Conservation (phyloP, 2,888 invertebrate species). For the Seira musarum region DNA sequence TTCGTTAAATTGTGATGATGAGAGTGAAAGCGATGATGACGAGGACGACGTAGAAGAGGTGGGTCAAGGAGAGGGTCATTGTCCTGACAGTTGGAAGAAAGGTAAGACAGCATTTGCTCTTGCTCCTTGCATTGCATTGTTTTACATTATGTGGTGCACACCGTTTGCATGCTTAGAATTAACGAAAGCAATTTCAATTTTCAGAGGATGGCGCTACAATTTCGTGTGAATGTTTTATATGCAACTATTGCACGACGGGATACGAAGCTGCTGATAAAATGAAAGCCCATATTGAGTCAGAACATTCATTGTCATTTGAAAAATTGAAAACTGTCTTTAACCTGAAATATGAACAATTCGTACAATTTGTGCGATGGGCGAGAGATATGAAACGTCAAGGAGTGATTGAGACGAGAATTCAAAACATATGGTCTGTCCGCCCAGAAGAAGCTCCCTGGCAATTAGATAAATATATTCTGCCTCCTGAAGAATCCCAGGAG, state of each 20-base stretch:
- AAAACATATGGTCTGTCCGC: neutral
- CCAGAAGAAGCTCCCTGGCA: conserved; percentile 22
- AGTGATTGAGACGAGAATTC: neutral
- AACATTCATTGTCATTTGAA: conserved; percentile 36
- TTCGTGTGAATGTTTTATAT: conserved; percentile 31
- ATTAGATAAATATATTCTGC: conserved; percentile 26
- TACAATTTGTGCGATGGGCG: conserved; percentile 46
- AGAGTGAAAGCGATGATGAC: conserved; percentile 9
- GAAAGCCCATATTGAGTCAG: conserved; percentile 35
- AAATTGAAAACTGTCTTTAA: conserved; percentile 28
- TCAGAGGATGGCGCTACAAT: conserved; percentile 42
- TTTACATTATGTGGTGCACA: neutral
- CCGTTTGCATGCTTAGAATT: too few relatives aligned
- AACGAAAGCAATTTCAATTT: too few relatives aligned
- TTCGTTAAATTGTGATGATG: too few relatives aligned
- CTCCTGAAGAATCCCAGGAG: neutral
- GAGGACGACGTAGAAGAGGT: conserved; percentile 1
- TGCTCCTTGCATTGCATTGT: neutral
- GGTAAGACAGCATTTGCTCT: neutral
- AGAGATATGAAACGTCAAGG: conserved; percentile 23
- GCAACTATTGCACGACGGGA: conserved; percentile 19
- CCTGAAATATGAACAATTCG: conserved; percentile 28
- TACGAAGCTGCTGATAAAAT: conserved; percentile 41
- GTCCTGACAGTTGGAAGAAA: conserved; percentile 34
- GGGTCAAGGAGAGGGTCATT: conserved; percentile 21